A percentile compares a stretch with the other conserved stretches of the same genome.
phyloP scores from a whole-genome alignment of 2,797 vertebrate species.

The Acrossocheilus wenchowensis region DNA sequence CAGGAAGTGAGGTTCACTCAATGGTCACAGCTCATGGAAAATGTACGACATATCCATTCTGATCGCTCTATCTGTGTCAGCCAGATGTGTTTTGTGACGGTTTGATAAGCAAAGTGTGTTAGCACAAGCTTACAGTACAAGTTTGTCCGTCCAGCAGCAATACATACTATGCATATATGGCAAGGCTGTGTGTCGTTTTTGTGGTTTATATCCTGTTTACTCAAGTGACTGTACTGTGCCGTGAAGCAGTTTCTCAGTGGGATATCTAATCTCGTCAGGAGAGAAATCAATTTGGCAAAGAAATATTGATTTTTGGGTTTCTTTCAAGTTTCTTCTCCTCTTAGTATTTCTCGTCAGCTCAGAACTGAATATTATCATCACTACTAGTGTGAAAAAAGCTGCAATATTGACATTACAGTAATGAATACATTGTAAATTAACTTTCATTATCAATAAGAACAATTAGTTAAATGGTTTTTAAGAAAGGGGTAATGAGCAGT shows the following conservation, averaged over 20 bases:
- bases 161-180: conserved; percentile 33
- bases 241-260: conserved; percentile 27
- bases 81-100: conserved; percentile 46
- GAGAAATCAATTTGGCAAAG: conserved; percentile 40
- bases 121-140: conserved; percentile 12
- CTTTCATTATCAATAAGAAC: not conserved
- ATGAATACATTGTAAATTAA: not conserved
- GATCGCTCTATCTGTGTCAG: conserved; percentile 53
- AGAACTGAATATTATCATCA: not conserved
- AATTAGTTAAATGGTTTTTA: conserved; percentile 14
- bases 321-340: conserved; percentile 11
- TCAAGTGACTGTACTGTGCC: conserved; percentile 17
- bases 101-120: conserved; percentile 50
- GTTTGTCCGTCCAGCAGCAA: not conserved
- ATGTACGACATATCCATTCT: conserved; percentile 44
- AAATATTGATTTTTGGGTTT: conserved; percentile 46
- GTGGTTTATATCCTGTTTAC: conserved; percentile 40
- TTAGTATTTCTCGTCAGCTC: conserved; percentile 8
- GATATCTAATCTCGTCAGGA: conserved; percentile 21
- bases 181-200: conserved; percentile 15
- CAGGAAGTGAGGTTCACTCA: conserved; percentile 46
- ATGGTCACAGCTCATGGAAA: conserved; percentile 43
- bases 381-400: not conserved
- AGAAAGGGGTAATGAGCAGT: not conserved
- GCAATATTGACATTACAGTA: not conserved